A percentile compares a stretch with the other conserved stretches of the same genome.
Conservation (phyloP, 2,888 invertebrate species). For the Eupsilia transversa region DNA sequence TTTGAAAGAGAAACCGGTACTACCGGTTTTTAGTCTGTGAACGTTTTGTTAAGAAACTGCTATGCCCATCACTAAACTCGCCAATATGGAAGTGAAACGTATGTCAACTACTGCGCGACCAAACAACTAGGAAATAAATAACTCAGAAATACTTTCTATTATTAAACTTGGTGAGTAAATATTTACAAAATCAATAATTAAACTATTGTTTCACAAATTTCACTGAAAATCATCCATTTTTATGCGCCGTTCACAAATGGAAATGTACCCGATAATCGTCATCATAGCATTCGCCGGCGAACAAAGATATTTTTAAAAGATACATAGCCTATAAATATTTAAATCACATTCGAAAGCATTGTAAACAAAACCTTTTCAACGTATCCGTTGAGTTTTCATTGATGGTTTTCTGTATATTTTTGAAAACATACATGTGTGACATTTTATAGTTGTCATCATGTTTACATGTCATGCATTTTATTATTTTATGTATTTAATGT, state of each 20-base stretch:
- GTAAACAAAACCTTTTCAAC: conserved; percentile 71
- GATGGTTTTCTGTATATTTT: conserved; percentile 67
- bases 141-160: conserved; percentile 80
- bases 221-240: conserved; percentile 35
- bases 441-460: conserved; percentile 66
- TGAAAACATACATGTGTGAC: conserved; percentile 61
- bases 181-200: conserved; percentile 58
- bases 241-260: conserved; percentile 38
- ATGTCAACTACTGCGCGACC: conserved; percentile 85
- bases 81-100: conserved; percentile 88
- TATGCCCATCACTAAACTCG: conserved; percentile 78
- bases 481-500: conserved; percentile 55
- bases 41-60: conserved; percentile 38
- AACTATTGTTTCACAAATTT: conserved; percentile 50
- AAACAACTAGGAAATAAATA: conserved; percentile 88
- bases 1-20: conserved; percentile 48
- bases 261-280: conserved; percentile 71
- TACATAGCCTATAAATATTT: conserved; percentile 67
- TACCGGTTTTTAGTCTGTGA: conserved; percentile 51
- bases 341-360: conserved; percentile 65
- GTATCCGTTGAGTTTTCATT: conserved; percentile 71
- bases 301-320: conserved; percentile 70
- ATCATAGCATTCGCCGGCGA: conserved; percentile 78
- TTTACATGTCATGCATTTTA: conserved; percentile 67
- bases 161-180: conserved; percentile 83